phyloP scores from a whole-genome alignment of 2,888 invertebrate species.

The Eumacrocentrus americanus region DNA sequence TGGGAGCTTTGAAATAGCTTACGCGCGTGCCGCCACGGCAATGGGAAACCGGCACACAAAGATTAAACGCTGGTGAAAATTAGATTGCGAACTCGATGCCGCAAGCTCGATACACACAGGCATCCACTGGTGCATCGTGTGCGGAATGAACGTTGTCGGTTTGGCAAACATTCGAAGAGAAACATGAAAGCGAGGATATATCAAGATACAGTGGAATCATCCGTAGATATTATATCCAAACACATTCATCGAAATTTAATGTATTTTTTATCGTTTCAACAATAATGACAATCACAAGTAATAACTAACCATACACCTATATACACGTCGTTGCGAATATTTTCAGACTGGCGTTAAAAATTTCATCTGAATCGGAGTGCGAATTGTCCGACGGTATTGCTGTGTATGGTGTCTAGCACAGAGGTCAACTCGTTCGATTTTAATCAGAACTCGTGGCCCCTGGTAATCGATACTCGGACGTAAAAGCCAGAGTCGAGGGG shows the following conservation, averaged over 20 bases:
- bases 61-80: slow-evolving; percentile 56
- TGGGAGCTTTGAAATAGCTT: slow-evolving; percentile 44
- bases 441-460: slow-evolving; percentile 30
- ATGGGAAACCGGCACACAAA: slow-evolving; percentile 42
- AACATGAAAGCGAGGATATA: slow-evolving; percentile 34
- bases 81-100: slow-evolving; percentile 52
- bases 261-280: too few relatives aligned
- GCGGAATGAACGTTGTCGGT: too few relatives aligned
- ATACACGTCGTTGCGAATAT: too few relatives aligned
- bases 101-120: slow-evolving; percentile 25
- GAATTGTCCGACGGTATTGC: slow-evolving; percentile 22
- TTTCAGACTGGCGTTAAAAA: background rate
- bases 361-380: slow-evolving; percentile 27
- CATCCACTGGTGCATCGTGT: too few relatives aligned
- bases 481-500: slow-evolving; percentile 11
- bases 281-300: too few relatives aligned
- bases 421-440: slow-evolving; percentile 33
- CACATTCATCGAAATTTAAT: too few relatives aligned
- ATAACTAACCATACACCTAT: too few relatives aligned
- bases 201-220: too few relatives aligned
- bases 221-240: too few relatives aligned
- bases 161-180: too few relatives aligned
- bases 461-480: slow-evolving; percentile 31
- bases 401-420: slow-evolving; percentile 6
- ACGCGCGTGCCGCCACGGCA: slow-evolving; percentile 24